These are phyloP conservation scores for Corydoras sp. DNA, from an alignment of 2,113 vertebrate genomes.

Conservation along the genomic window DNA sequence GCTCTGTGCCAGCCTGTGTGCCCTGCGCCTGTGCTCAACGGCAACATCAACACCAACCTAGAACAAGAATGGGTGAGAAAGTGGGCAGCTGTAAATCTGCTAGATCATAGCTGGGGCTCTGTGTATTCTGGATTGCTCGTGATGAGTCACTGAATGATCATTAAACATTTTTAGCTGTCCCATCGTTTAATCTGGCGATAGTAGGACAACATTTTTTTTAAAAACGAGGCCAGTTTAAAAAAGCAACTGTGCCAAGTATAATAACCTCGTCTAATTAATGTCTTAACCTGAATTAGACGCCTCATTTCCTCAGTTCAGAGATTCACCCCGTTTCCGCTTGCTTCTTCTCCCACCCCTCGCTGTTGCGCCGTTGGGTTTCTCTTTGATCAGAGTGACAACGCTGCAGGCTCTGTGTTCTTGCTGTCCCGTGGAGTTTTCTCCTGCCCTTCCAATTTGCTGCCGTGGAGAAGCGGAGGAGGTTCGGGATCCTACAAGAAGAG, in stretches of 20 bases:
- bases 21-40: conserved; percentile 53
- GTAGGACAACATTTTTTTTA: conserved; percentile 23
- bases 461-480: conserved; percentile 71
- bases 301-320: conserved; percentile 30
- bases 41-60: conserved; percentile 56
- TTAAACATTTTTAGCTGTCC: conserved; percentile 28
- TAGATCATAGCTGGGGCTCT: neutral
- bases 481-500: conserved; percentile 60
- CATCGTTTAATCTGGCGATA: conserved; percentile 19
- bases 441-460: conserved; percentile 73
- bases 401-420: conserved; percentile 62
- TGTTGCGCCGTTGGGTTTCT: neutral
- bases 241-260: conserved; percentile 31
- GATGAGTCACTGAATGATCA: conserved; percentile 30
- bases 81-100: no score
- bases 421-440: conserved; percentile 73
- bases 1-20: conserved; percentile 48
- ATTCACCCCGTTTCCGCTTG: neutral
- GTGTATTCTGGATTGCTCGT: conserved; percentile 13
- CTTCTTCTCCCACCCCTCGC: neutral
- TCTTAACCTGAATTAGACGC: conserved; percentile 20
- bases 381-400: conserved; percentile 45
- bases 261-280: conserved; percentile 31
- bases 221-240: conserved; percentile 38
- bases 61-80: conserved; percentile 62